Evolutionary conservation across 2,113 vertebrate genomes (phyloP).

Genomic region (Daphoenositta chrysoptera): DNA sequence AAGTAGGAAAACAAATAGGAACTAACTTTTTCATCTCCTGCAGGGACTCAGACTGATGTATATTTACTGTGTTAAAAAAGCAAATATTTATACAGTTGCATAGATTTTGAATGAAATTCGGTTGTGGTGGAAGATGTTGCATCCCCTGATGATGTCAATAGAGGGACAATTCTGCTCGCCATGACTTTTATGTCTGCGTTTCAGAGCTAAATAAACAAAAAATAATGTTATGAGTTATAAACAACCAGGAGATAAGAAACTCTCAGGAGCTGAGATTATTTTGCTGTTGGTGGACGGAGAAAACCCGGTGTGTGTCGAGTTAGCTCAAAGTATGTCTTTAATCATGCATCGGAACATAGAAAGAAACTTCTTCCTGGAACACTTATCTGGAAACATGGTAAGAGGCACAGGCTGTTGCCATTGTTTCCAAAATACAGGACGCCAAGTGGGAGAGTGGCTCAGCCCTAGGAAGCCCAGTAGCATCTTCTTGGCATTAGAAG

Average conservation of each 20-base stretch:
- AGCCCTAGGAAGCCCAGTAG: slow-evolving; percentile 10
- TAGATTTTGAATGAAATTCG: background rate
- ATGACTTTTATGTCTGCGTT: background rate
- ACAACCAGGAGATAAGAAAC: background rate
- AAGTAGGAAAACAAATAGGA: background rate
- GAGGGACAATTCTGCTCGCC: background rate
- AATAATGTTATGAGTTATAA: background rate
- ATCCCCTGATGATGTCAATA: background rate
- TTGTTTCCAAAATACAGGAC: slow-evolving; percentile 44
- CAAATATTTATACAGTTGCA: background rate
- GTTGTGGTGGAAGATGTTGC: background rate
- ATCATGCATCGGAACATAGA: background rate
- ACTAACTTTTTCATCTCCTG: background rate
- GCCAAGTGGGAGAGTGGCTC: background rate
- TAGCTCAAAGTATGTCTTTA: slow-evolving; percentile 19
- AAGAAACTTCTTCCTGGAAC: slow-evolving; percentile 56
- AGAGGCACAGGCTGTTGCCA: background rate
- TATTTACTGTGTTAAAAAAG: background rate
- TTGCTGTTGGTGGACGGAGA: background rate
- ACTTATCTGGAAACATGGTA: slow-evolving; percentile 10
- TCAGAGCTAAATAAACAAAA: background rate
- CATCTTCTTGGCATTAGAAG: background rate
- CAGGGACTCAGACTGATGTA: background rate
- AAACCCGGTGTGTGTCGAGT: background rate
- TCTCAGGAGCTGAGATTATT: background rate